Conservation (phyloP, 2,113 vertebrate species). For the Thalassoma bifasciatum region DNA sequence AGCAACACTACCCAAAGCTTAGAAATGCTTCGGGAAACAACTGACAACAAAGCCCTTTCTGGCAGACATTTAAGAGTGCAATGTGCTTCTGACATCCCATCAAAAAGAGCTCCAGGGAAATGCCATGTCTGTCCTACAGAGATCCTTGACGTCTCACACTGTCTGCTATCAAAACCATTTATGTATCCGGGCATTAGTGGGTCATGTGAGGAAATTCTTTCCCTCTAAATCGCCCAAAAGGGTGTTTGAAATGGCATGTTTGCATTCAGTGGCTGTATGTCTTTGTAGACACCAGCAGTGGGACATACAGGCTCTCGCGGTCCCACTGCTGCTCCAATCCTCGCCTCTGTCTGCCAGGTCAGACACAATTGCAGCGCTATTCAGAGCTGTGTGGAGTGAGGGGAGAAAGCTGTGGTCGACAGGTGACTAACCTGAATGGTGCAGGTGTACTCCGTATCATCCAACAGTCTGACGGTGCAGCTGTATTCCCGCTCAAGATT, state of each 20-base stretch:
- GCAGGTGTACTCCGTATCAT: slow-evolving; percentile 97
- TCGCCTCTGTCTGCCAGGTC: slow-evolving; percentile 40
- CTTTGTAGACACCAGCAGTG: slow-evolving; percentile 31
- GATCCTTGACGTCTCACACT: slow-evolving; percentile 16
- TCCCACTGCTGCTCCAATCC: slow-evolving; percentile 31
- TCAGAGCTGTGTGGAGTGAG: slow-evolving; percentile 10
- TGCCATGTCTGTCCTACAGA: slow-evolving; percentile 20
- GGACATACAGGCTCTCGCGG: slow-evolving; percentile 45
- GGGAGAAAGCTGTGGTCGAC: slow-evolving; percentile 36
- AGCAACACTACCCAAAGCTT: background rate
- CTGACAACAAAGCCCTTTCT: slow-evolving; percentile 1
- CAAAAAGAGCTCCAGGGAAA: slow-evolving; percentile 17
- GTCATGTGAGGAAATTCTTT: slow-evolving; percentile 1
- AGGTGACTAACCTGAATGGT: slow-evolving; percentile 91
- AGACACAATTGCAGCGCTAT: slow-evolving; percentile 52
- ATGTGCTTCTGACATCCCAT: slow-evolving; percentile 14
- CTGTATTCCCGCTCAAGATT: slow-evolving; percentile 95
- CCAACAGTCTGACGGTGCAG: slow-evolving; percentile 96
- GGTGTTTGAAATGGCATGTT: slow-evolving; percentile 11
- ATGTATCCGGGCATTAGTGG: slow-evolving; percentile 12
- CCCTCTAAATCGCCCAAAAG: background rate
- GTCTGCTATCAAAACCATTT: slow-evolving; percentile 27
- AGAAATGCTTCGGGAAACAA: background rate
- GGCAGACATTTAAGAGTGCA: background rate
- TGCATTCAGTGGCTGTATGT: background rate